Evolutionary conservation across 1,140 invertebrate genomes (phyloP), one percentile per base, ranked within the genome.

Genomic region (Sipha flava): DNA sequence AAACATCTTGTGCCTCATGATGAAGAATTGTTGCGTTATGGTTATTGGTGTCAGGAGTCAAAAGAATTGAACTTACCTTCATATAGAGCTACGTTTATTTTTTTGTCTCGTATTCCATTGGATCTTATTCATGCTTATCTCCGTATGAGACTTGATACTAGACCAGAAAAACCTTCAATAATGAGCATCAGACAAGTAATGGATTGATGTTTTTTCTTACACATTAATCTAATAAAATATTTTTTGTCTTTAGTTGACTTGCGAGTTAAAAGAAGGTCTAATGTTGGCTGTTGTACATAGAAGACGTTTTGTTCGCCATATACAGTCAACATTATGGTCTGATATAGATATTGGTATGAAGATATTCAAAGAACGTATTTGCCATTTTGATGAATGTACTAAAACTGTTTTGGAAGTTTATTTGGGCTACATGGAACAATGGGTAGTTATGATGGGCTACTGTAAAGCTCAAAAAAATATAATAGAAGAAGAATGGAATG

Each of bases 71-170:
- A 90, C 81, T 87, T 97, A 79, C 95, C 95, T 10, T 93, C 93
- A 9, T 96, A 95, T 85, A 89, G 90, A 82, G 88, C 90, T 31
- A 89, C 91, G 54, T 97, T 95, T 85, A 87, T 96, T n/a, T 95
- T 96, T 84, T 87, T 97, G 0, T 90, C 92, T 59, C 89, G 90
- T 43, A 90, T 95, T 21, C 93, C 94, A 21, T 84, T 97, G 81
- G 93, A 96, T 85, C 90, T 96, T 18, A 91, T 95, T 80, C 93
- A 96, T 83, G 94, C 96, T 85, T 96, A 94, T 86, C 86, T 97
- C 40, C 86, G 89, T 40, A 90, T 97, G 86, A 86, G 94, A 79
- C 87, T 96, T 43, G 94, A 96, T 83, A 92, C 94, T 59, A 91
- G 91, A 81, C 93, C 93, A 0, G 90, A 91, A 31, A 91, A 94